Percentiles rank a stretch among this genome's conserved stretches.
These are phyloP conservation scores for Tortricodes alternella DNA, from an alignment of 2,888 invertebrate genomes.

Conservation along the genomic window DNA sequence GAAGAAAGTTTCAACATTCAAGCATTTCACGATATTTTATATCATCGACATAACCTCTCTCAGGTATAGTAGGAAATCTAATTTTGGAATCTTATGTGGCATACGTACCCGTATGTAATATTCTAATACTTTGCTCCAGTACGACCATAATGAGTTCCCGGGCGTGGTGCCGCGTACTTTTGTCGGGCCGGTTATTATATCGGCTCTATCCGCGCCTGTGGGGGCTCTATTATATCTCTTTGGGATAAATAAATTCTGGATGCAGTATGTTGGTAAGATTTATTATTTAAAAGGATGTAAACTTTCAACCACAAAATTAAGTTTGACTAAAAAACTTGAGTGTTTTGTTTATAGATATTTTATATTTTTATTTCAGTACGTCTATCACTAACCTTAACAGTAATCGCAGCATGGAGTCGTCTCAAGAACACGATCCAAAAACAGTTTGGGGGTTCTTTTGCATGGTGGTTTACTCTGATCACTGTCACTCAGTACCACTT, in stretches of 20 bases:
- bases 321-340: background rate
- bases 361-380: conserved; percentile 87
- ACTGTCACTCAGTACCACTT: conserved; percentile 98
- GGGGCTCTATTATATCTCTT: conserved; percentile 85
- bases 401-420: conserved; percentile 88
- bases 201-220: conserved; percentile 89
- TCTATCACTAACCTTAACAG: conserved; percentile 88
- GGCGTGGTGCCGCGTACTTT: conserved; percentile 99
- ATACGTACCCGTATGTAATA: conserved; percentile 43
- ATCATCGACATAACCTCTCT: conserved; percentile 91
- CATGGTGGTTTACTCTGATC: conserved; percentile 91
- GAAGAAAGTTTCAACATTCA: conserved; percentile 99
- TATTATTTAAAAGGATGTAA: background rate
- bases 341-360: background rate
- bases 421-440: conserved; percentile 89
- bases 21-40: conserved; percentile 98
- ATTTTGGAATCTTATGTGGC: conserved; percentile 68
- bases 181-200: conserved; percentile 93
- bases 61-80: conserved; percentile 85
- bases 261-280: conserved; percentile 91
- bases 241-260: conserved; percentile 91
- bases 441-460: conserved; percentile 89
- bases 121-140: conserved; percentile 84
- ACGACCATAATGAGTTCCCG: conserved; percentile 98
- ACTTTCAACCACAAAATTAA: too few species aligned